Percentiles rank a stretch among this genome's conserved stretches.
phyloP scores from a whole-genome alignment of 2,113 vertebrate genomes.

The Fulmarus glacialis region DNA sequence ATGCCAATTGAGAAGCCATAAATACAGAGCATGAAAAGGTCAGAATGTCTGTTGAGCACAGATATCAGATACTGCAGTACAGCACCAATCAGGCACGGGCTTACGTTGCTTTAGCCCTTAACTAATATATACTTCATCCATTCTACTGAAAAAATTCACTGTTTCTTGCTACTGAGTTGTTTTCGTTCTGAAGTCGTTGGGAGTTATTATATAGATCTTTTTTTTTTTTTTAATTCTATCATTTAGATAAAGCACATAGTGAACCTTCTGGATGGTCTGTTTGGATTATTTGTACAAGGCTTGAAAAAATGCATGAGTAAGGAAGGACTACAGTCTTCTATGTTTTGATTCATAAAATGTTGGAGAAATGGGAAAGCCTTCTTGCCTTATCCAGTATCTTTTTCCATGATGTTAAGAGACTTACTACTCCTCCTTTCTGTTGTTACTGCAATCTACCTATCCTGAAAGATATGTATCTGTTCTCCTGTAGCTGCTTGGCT shows the following conservation, averaged over 20 bases:
- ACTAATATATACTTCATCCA: background rate
- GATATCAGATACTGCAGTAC: background rate
- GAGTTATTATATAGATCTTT: background rate
- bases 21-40: background rate
- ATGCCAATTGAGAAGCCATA: background rate
- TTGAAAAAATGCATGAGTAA: background rate
- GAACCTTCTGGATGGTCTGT: background rate
- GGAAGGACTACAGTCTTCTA: background rate
- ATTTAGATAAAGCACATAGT: background rate
- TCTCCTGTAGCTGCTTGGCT: background rate
- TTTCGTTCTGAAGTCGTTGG: background rate
- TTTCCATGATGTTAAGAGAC: background rate
- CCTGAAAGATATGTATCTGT: background rate
- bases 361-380: background rate
- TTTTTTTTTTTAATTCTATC: background rate
- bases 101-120: background rate
- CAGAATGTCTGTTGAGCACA: background rate
- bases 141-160: background rate
- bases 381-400: background rate
- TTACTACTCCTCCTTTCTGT: background rate
- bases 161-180: background rate
- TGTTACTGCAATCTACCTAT: background rate
- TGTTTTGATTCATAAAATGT: background rate
- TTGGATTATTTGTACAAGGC: background rate
- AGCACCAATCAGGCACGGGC: background rate